Conservation (phyloP, 2,797 vertebrate genomes). For the Poeciliopsis presidionis region DNA sequence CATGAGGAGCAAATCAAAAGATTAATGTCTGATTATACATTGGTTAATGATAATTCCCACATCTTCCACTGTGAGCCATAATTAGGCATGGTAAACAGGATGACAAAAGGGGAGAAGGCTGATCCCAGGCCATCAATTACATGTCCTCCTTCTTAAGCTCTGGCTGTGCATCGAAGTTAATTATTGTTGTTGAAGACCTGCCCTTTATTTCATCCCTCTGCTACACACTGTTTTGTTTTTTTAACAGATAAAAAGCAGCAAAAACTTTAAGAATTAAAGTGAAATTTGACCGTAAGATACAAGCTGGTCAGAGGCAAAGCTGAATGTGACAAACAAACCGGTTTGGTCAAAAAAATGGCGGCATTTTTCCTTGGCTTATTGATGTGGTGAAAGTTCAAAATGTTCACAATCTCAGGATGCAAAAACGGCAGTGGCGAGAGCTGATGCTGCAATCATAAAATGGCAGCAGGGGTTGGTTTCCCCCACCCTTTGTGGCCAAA, state of each 20-base stretch:
- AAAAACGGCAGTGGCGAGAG: constrained; percentile 57
- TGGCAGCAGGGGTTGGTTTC: constrained; percentile 33
- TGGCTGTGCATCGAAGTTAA: constrained; percentile 75
- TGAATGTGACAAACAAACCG: constrained; percentile 41
- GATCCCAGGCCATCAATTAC: constrained; percentile 80
- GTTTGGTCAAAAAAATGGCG: constrained; percentile 37
- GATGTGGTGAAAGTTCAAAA: constrained; percentile 37
- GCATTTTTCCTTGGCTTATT: constrained; percentile 22
- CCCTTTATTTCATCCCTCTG: constrained; percentile 77
- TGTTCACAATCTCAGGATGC: constrained; percentile 42
- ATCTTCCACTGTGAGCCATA: constrained; percentile 71
- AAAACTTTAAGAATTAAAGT: constrained; percentile 33
- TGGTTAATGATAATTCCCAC: constrained; percentile 80
- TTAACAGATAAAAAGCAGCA: constrained; percentile 16
- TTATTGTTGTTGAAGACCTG: constrained; percentile 80
- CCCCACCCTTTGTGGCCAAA: constrained; percentile 38
- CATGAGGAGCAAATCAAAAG: constrained; percentile 71
- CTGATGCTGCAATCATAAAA: constrained; percentile 50
- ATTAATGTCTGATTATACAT: constrained; percentile 82
- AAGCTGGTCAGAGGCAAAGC: constrained; percentile 32
- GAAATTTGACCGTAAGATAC: constrained; percentile 44
- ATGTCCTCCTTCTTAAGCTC: constrained; percentile 76
- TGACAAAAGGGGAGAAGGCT: constrained; percentile 73
- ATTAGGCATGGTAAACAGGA: constrained; percentile 80
- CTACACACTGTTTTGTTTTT: constrained; percentile 51